Conservation (phyloP, 2,113 vertebrate genomes). For the Mesembrinibis cayennensis region DNA sequence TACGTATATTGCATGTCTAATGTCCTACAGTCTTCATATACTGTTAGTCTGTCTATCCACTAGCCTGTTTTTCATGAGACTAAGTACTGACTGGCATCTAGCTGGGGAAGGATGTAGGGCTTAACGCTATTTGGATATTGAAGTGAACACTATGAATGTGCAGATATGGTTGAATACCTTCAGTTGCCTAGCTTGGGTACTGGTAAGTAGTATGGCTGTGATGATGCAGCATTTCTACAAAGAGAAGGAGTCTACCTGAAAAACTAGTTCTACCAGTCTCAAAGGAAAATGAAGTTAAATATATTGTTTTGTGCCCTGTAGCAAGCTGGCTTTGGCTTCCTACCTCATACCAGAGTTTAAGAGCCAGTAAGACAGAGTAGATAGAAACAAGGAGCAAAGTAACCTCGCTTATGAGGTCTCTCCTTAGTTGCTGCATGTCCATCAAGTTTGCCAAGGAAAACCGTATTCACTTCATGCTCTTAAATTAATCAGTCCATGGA, state of each 20-base stretch:
- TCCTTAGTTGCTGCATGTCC: neutral
- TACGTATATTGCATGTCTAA: neutral
- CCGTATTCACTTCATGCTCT: neutral
- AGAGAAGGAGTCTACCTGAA: neutral
- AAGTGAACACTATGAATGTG: neutral
- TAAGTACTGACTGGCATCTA: neutral
- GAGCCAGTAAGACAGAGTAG: neutral
- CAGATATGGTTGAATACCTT: neutral
- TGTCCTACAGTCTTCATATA: neutral
- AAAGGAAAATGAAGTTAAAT: neutral
- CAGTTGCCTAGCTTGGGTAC: neutral
- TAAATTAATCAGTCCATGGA: neutral
- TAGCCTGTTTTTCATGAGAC: neutral
- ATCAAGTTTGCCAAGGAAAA: neutral
- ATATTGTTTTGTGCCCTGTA: neutral
- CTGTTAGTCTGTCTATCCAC: neutral
- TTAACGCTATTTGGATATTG: neutral
- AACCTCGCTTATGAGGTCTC: neutral
- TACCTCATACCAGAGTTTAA: neutral
- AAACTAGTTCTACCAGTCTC: neutral
- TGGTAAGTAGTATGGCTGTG: neutral
- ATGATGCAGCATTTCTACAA: neutral
- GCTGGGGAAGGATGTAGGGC: neutral
- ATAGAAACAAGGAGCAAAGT: neutral
- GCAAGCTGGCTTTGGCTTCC: neutral